Base-by-base conservation (phyloP, 30 jellyfish, hydroid and myxozoan species). In the Mastigias papua region DNA sequence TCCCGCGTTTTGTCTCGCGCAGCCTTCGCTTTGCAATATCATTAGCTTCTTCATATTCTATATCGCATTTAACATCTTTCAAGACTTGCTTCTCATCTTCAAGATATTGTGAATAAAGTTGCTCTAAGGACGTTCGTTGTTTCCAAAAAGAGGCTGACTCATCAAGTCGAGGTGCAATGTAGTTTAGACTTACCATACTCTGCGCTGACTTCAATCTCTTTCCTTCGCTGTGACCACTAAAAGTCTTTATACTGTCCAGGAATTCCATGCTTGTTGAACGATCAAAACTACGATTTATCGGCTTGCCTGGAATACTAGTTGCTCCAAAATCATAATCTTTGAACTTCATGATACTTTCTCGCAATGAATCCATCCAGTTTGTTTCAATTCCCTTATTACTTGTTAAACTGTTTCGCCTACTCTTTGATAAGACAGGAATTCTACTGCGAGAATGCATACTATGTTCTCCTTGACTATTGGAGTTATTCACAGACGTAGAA, bases 41-140 rank as follows among this genome's bases (percentile, higher is more conserved):
- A 35, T n/a, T 51, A 9, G 75, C 69, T 29, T 62, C 54, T 19
- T 37, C 88, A 28, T 42, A 78, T 7, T 78, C 88, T 26, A 78
- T 78, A 63, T 78, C 88, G 61, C 74, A 78, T 31, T 78, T 57
- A 27, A 78, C 46, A 31, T 78, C 88, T 32, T 62, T 78, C 16
- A 78, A 54, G 17, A 82, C 81, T 82, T 70, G 84, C 42, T 82
- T 82, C 32, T 48, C 84, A 46, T 82, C 91, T 57, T 69, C 91
- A 1, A 29, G 32, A 61, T 82, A 82, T 33, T 31, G 22, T 28
- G 82, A 65, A 32, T 82, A 82, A 64, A 23, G 32, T 26, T 69
- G 48, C 58, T 82, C 84, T 50, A 82, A 16, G 16, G 91, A 66
- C 5, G 82, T 72, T 29, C 91, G 62, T 19, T 69, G 75, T 28